A percentile compares a stretch with the other conserved stretches of the same genome.
Evolutionary conservation across 2,113 vertebrate species (phyloP).

Genomic region (Psilopsiagon aymara): DNA sequence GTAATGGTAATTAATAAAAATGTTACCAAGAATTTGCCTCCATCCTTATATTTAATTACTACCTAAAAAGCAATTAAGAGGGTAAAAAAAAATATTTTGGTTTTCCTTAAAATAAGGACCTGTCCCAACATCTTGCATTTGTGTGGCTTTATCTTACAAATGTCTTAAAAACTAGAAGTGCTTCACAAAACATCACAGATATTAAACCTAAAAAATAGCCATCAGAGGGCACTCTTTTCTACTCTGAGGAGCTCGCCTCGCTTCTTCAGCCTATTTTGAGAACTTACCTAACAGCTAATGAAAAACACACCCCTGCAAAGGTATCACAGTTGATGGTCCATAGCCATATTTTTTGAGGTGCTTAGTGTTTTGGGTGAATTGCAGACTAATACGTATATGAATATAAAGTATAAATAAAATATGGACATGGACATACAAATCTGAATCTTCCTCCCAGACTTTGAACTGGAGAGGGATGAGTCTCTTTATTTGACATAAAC

Average conservation of each 20-base stretch:
- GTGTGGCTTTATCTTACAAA: not conserved
- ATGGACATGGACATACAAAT: not conserved
- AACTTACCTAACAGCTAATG: not conserved
- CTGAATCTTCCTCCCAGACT: not conserved
- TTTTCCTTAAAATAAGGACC: not conserved
- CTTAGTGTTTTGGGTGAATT: not conserved
- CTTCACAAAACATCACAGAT: not conserved
- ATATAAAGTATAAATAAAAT: not conserved
- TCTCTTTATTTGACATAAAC: not conserved
- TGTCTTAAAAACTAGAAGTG: not conserved
- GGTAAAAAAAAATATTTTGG: not conserved
- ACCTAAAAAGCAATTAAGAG: not conserved
- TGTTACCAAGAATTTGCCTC: not conserved
- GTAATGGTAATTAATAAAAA: not conserved
- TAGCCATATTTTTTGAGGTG: not conserved
- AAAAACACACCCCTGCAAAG: not conserved
- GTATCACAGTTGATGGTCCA: not conserved
- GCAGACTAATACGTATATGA: not conserved
- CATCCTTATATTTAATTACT: not conserved
- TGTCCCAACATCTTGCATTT: not conserved
- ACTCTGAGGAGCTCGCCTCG: not conserved
- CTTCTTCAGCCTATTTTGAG: not conserved
- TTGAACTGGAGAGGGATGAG: not conserved
- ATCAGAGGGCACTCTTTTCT: conserved; percentile 24
- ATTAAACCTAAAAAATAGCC: not conserved